phyloP scores from a whole-genome alignment of 2,797 vertebrate species.

The Centropyge bicolor region DNA sequence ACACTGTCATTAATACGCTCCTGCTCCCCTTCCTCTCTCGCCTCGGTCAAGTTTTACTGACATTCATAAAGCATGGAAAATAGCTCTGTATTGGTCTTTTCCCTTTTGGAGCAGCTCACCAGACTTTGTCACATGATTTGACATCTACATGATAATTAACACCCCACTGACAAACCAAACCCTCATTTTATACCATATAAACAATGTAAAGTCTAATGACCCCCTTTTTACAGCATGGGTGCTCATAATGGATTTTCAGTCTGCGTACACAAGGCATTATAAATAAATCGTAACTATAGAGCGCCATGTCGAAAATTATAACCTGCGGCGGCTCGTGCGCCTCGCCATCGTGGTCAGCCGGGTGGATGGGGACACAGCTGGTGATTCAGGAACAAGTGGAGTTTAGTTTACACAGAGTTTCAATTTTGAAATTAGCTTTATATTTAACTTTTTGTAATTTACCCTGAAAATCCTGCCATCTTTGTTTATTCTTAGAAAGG shows the following conservation, averaged over 20 bases:
- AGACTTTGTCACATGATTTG: constrained; percentile 7
- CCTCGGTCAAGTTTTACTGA: neutral
- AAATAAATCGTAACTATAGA: constrained; percentile 85
- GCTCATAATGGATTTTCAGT: constrained; percentile 71
- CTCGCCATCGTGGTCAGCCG: constrained; percentile 67
- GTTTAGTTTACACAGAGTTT: constrained; percentile 25
- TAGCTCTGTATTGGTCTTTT: neutral
- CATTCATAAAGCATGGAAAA: neutral
- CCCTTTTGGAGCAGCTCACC: neutral
- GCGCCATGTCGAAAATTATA: constrained; percentile 77
- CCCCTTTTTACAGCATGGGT: constrained; percentile 39
- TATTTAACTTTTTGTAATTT: constrained; percentile 22
- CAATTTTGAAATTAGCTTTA: neutral
- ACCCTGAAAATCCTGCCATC: neutral
- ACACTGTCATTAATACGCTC: neutral
- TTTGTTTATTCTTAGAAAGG: constrained; percentile 10
- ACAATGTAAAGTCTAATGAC: constrained; percentile 60
- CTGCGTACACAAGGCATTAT: constrained; percentile 77
- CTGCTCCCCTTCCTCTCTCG: neutral
- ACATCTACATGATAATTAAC: constrained; percentile 23
- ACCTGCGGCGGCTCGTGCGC: constrained; percentile 58
- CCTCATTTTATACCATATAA: constrained; percentile 42
- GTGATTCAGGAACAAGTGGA: constrained; percentile 39
- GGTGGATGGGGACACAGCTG: constrained; percentile 49
- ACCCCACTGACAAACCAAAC: constrained; percentile 40